A percentile compares a stretch with the other conserved stretches of the same genome.
phyloP scores from a whole-genome alignment of 1,140 invertebrate genomes.

The Ephestia elutella region DNA sequence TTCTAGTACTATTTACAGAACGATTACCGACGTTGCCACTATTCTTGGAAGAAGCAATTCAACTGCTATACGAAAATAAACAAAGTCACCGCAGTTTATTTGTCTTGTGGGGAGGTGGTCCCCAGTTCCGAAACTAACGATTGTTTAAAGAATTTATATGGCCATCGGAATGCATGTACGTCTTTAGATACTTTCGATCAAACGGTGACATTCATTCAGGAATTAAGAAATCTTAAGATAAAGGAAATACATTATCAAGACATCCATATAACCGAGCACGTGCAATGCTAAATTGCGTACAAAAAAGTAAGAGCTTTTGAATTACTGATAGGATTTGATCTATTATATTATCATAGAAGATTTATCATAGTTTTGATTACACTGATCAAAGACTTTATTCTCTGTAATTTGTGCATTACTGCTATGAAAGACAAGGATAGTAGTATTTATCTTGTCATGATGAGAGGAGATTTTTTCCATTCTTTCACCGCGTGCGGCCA shows the following conservation, averaged over 20 bases:
- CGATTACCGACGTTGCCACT: conserved; percentile 52
- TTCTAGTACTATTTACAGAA: conserved; percentile 41
- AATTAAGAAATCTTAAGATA: no score
- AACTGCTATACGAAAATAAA: conserved; percentile 57
- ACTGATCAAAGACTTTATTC: conserved; percentile 13
- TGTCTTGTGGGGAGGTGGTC: conserved; percentile 49
- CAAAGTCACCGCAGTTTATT: conserved; percentile 57
- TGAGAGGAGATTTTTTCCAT: conserved; percentile 27
- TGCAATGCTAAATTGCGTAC: no score
- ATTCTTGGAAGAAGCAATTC: conserved; percentile 55
- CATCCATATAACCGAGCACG: no score
- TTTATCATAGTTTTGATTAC: conserved; percentile 15
- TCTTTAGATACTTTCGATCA: background rate
- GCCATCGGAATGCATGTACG: conserved; percentile 12
- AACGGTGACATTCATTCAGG: background rate
- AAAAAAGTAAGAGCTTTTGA: no score
- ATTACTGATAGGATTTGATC: background rate
- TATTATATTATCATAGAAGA: no score
- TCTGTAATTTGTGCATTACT: background rate
- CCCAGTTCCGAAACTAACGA: conserved; percentile 43
- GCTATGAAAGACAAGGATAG: conserved; percentile 6
- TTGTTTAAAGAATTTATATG: conserved; percentile 41
- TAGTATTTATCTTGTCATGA: conserved; percentile 1
- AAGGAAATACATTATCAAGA: no score
- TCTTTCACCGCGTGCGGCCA: conserved; percentile 53